Evolutionary conservation across 2,888 invertebrate genomes (phyloP).

Genomic region (Hirtodrosophila cameraria): DNA sequence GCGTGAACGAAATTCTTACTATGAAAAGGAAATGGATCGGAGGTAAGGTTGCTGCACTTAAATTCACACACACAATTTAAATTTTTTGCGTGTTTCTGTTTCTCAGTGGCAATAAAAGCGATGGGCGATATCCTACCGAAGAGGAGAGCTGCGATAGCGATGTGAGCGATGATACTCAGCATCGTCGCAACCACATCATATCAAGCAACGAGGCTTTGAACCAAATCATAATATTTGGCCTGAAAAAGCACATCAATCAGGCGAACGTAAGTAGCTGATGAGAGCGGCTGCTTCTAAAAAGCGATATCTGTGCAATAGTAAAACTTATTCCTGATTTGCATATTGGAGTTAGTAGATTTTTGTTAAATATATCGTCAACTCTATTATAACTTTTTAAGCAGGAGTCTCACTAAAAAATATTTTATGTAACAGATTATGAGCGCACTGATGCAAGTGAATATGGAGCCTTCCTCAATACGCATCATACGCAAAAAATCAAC

Average conservation of each 20-base stretch:
- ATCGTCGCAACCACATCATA: conserved; percentile 84
- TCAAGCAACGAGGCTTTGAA: conserved; percentile 85
- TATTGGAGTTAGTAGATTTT: too few species aligned
- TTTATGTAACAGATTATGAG: conserved; percentile 93
- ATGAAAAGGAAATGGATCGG: conserved; percentile 53
- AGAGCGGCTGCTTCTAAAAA: too few species aligned
- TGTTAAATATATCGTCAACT: too few species aligned
- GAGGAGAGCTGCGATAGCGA: conserved; percentile 81
- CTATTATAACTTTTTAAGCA: too few species aligned
- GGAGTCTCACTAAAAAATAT: too few species aligned
- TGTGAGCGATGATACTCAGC: conserved; percentile 84
- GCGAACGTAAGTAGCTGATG: conserved; percentile 89
- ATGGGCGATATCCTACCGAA: conserved; percentile 73
- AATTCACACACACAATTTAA: background rate
- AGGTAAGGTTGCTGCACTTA: conserved; percentile 29
- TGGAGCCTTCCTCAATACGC: conserved; percentile 92
- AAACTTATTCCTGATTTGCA: too few species aligned
- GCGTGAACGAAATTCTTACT: conserved; percentile 55
- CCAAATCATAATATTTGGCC: conserved; percentile 90
- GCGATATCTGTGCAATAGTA: too few species aligned
- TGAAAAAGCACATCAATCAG: conserved; percentile 90
- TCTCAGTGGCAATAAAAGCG: conserved; percentile 39
- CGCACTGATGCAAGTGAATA: conserved; percentile 89
- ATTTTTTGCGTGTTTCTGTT: background rate
- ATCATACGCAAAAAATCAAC: conserved; percentile 93